Percentiles rank a stretch among this genome's conserved stretches.
These are phyloP conservation scores for Thysanoteuthis rhombus DNA, from an alignment of 2,888 invertebrate species.

Conservation along the genomic window DNA sequence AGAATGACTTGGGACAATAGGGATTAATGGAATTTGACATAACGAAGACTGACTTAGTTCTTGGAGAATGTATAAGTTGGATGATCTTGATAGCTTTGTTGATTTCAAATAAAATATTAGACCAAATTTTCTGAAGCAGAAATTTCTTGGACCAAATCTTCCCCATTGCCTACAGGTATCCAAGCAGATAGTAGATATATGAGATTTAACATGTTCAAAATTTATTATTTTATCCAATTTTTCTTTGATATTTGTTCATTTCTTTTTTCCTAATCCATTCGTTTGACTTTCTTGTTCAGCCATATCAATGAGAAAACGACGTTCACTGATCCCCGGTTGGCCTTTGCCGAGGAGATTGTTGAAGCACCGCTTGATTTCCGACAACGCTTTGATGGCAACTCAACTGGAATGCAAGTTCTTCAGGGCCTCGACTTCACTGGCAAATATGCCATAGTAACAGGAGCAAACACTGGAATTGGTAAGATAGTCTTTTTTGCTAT, in stretches of 20 bases:
- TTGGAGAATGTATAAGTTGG: no score
- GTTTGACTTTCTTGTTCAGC: constrained; percentile 51
- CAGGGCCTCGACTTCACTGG: constrained; percentile 88
- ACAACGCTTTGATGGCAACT: constrained; percentile 83
- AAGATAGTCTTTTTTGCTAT: constrained; percentile 29
- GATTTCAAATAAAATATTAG: no score
- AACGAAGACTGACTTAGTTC: no score
- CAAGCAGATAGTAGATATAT: background rate
- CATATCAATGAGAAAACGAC: constrained; percentile 83
- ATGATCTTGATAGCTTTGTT: no score
- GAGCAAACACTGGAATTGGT: constrained; percentile 91
- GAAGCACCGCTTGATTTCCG: constrained; percentile 46
- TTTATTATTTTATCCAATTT: no score
- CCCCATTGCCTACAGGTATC: background rate
- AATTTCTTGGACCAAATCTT: no score
- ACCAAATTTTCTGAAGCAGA: no score
- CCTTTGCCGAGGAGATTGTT: constrained; percentile 76
- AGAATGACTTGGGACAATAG: no score
- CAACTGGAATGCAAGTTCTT: constrained; percentile 83
- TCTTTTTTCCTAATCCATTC: background rate
- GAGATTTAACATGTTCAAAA: background rate
- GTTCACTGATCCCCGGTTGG: constrained; percentile 88
- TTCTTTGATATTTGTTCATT: background rate
- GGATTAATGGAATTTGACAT: no score
- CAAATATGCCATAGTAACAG: constrained; percentile 87